Evolutionary conservation across 2,113 vertebrate genomes (phyloP).

Genomic region (Myotis davidii): DNA sequence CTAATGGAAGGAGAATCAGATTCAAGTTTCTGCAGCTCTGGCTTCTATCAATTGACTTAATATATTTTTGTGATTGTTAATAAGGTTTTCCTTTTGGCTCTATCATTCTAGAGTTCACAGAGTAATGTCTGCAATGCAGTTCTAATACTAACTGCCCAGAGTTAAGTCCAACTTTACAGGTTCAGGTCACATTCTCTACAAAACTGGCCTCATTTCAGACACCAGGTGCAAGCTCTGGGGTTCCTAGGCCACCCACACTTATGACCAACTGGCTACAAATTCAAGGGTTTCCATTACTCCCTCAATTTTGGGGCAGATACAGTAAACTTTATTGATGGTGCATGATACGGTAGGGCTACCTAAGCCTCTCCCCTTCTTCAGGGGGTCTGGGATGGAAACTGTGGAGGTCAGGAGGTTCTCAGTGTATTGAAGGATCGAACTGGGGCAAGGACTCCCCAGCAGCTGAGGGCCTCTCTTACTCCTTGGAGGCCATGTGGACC

Average conservation of each 20-base stretch:
- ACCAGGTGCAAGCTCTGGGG: background rate
- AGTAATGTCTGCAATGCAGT: background rate
- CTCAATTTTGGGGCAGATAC: no score
- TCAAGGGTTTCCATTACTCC: background rate
- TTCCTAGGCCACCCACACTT: background rate
- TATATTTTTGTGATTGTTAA: background rate
- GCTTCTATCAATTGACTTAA: background rate
- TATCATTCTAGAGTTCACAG: background rate
- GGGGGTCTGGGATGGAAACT: no score
- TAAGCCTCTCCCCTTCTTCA: no score
- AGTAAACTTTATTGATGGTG: no score
- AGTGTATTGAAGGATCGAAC: no score
- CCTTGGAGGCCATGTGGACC: no score
- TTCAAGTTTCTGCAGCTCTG: slow-evolving; percentile 3
- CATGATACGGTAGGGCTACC: no score
- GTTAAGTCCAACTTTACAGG: background rate
- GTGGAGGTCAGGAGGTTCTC: no score
- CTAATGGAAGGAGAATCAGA: background rate
- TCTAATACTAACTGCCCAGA: background rate
- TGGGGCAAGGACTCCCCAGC: no score
- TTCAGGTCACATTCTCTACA: background rate
- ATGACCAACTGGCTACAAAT: background rate
- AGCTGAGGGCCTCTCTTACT: no score
- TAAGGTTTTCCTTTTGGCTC: background rate
- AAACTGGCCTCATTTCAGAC: background rate